Evolutionary conservation across 2,113 vertebrate genomes (phyloP).

Genomic region (Melanotaenia duboulayi): DNA sequence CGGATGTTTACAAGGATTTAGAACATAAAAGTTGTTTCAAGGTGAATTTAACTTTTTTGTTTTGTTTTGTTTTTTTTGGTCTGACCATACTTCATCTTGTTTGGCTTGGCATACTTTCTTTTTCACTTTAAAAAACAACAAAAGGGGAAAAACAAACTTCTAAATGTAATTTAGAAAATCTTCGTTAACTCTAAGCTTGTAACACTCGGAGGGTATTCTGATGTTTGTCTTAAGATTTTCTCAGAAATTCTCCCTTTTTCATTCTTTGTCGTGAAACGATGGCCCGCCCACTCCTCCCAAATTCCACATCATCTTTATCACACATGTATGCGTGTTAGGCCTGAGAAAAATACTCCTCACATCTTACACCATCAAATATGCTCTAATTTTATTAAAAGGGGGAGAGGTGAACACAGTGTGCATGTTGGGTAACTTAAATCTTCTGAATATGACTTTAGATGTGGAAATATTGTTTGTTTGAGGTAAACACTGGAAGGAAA

Average conservation of each 20-base stretch:
- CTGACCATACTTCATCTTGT: background rate
- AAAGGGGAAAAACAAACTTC: background rate
- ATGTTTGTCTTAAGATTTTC: background rate
- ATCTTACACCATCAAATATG: background rate
- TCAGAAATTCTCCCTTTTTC: background rate
- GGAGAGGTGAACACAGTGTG: background rate
- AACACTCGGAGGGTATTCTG: background rate
- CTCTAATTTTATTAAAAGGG: background rate
- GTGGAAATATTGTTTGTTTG: no score
- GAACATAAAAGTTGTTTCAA: background rate
- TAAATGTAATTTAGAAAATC: background rate
- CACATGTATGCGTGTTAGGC: conserved; percentile 10
- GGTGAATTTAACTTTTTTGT: no score
- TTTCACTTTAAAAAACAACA: background rate
- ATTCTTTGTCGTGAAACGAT: background rate
- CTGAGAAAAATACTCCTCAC: conserved; percentile 24
- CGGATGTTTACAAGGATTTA: background rate
- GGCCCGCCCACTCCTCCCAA: conserved; percentile 2
- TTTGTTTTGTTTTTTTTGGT: no score
- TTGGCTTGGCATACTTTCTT: background rate
- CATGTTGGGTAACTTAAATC: no score
- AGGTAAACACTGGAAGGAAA: no score
- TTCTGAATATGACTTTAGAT: no score
- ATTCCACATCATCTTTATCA: conserved; percentile 17
- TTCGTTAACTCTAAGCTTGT: conserved; percentile 8